Base-by-base conservation (phyloP, 2,797 vertebrate species). In the Notolepis coatsorum region DNA sequence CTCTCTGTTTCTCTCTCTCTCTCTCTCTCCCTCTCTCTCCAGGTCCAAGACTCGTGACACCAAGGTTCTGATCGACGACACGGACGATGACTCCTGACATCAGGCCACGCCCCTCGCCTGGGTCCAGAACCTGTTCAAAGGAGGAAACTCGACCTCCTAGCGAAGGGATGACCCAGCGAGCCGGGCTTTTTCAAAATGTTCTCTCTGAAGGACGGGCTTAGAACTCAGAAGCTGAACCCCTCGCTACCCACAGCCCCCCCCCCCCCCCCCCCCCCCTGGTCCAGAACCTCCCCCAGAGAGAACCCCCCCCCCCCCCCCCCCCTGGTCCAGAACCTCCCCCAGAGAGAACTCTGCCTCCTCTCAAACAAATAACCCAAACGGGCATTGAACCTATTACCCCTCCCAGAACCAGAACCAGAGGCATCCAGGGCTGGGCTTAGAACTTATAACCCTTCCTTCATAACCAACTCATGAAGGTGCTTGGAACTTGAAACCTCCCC, bases 51-150 rank as follows among this genome's bases (percentile, higher is more conserved):
- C 92, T 74, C 94, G 92, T 65, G 98, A 99, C 92, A 97, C 95
- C 77, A 98, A 97, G 78, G 94, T 99, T 59, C 86, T 99, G 88
- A 99, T 99, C 64, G 98, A 99, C 82, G 97, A 99, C 92, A 99
- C 96, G 0, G 96, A 97, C 0, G 96, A 96, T 0, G 98, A 99
- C 92, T 95, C 91, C 82, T 98, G 96, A 96, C 96, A 95, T 95
- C 82, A 90, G 90, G 90, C 90, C 90, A 90, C 81, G 79, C 88
- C 88, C 87, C 82, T 90, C 84, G 90, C 90, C 87, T 91, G 93
- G 89, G 89, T 87, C 43, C 85, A 90, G 75, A 87, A 90, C 83
- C 65, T 91, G 54, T 88, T 87, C 82, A 91, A 89, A 71, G 86
- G 90, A 61, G 88, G 92, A n/a, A 86, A 79, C 70, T 83, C 88